phyloP scores from a whole-genome alignment of 2,113 vertebrate genomes.

The Pterocles gutturalis region DNA sequence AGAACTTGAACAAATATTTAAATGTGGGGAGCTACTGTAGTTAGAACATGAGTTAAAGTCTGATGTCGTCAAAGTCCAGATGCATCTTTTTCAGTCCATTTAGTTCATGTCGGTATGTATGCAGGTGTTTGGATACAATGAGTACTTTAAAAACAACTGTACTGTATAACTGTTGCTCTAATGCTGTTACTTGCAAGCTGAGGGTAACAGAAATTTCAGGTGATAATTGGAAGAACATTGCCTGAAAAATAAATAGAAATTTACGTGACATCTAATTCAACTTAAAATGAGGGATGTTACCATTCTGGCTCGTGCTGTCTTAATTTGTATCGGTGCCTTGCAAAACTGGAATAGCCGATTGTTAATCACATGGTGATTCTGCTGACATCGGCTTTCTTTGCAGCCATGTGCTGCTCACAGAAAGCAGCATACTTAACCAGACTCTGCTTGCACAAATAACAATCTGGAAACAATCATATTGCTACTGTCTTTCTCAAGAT shows the following conservation, averaged over 20 bases:
- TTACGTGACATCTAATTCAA: not conserved
- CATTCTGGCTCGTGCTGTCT: not conserved
- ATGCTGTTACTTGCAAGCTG: not conserved
- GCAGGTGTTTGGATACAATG: not conserved
- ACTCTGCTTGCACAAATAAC: not conserved
- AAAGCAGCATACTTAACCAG: not conserved
- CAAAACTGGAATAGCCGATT: conserved; percentile 15
- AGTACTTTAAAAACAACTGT: not conserved
- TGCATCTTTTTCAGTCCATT: not conserved
- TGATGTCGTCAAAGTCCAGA: not conserved
- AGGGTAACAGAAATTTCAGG: not conserved
- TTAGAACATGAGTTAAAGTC: not conserved
- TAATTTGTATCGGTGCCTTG: not conserved
- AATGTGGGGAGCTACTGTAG: not conserved
- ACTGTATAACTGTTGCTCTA: not conserved
- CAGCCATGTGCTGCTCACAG: not conserved
- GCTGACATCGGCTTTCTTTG: conserved; percentile 23
- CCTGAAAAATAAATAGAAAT: not conserved
- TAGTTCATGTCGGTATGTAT: fast-evolving
- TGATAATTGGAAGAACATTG: not conserved
- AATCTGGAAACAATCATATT: not conserved
- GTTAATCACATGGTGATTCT: conserved; percentile 4
- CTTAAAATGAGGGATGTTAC: not conserved
- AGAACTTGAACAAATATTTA: not conserved
- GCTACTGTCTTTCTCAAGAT: conserved; percentile 52